A percentile compares a stretch with the other conserved stretches of the same genome.
These are phyloP conservation scores for Sarcoramphus papa DNA, from an alignment of 2,797 vertebrate species.

Conservation along the genomic window DNA sequence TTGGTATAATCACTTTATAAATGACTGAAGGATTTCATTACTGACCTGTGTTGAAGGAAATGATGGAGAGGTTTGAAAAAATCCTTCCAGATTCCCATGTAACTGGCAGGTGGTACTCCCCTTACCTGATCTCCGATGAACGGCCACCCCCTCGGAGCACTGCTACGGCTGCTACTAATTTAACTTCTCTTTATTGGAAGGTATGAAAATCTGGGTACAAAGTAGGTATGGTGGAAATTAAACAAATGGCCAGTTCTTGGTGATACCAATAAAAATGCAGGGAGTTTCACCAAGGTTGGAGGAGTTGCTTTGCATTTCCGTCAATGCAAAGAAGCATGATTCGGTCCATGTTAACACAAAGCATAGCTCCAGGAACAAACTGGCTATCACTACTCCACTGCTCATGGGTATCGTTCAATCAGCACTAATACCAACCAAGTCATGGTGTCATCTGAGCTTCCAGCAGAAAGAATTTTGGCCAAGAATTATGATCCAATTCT, in stretches of 20 bases:
- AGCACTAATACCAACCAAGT: background rate
- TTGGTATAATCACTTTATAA: conserved; percentile 82
- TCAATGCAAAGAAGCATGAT: background rate
- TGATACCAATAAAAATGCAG: background rate
- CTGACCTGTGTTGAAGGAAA: conserved; percentile 78
- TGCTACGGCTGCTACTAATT: conserved; percentile 36
- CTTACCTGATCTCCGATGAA: conserved; percentile 74
- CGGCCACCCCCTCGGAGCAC: conserved; percentile 77
- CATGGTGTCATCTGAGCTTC: background rate
- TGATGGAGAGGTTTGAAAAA: conserved; percentile 77
- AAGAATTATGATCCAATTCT: background rate
- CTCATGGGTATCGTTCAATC: accelerated
- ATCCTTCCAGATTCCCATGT: conserved; percentile 83
- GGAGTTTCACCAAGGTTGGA: background rate
- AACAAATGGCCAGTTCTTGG: background rate
- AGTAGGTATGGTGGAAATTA: background rate
- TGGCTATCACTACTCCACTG: background rate
- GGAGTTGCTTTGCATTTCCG: background rate
- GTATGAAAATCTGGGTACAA: background rate
- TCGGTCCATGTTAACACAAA: background rate
- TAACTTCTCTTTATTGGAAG: background rate
- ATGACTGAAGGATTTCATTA: conserved; percentile 84
- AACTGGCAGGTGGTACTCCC: conserved; percentile 78
- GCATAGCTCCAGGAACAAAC: background rate
- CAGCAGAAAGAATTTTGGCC: background rate